phyloP scores from a whole-genome alignment of 2,888 invertebrate genomes.

The Erynnis tages region DNA sequence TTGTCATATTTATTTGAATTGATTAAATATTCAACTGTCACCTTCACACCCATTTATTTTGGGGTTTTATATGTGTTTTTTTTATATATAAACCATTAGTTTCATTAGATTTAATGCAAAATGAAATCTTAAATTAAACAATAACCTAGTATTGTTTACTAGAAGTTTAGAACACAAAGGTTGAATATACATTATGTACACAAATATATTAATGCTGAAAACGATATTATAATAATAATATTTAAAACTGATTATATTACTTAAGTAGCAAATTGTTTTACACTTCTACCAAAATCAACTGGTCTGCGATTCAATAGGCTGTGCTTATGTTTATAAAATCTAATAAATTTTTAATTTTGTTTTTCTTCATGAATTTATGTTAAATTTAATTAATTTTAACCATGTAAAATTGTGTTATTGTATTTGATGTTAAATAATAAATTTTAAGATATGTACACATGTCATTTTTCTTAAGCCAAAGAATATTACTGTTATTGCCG shows the following conservation, averaged over 20 bases:
- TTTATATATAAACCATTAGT: no score
- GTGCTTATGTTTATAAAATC: constrained; percentile 67
- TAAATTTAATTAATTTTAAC: constrained; percentile 40
- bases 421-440: constrained; percentile 61
- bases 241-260: no score
- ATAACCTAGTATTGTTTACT: no score
- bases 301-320: constrained; percentile 79
- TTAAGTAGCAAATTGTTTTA: constrained; percentile 14
- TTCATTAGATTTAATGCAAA: no score
- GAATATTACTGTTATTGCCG: no score
- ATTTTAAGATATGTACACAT: constrained; percentile 16
- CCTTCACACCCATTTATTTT: no score
- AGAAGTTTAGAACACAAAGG: no score
- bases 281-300: constrained; percentile 54
- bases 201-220: background rate
- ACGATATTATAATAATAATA: constrained; percentile 12
- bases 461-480: background rate
- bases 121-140: no score
- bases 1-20: no score
- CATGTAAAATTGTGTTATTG: constrained; percentile 53
- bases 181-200: no score
- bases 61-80: no score
- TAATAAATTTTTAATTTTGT: constrained; percentile 53
- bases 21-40: no score
- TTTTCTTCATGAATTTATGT: constrained; percentile 47